phyloP scores from a whole-genome alignment of 2,888 invertebrate species.

The Cenopis cana region DNA sequence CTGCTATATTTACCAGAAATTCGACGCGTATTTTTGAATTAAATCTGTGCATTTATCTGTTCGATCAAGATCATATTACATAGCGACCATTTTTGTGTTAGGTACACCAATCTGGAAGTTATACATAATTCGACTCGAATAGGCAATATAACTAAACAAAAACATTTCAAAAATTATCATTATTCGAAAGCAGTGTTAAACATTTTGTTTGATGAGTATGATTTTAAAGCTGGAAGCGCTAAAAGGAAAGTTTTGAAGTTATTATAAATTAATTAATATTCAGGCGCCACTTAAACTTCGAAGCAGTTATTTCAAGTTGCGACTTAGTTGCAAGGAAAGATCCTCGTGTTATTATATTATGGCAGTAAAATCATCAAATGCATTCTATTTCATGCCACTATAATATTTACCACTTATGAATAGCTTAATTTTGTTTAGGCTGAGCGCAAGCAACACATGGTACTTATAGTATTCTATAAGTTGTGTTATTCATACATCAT shows the following conservation, averaged over 20 bases:
- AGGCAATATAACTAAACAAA: background rate
- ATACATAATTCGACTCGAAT: too few relatives aligned
- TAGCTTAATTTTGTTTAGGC: background rate
- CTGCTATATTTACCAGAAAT: too few relatives aligned
- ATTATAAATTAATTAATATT: constrained; percentile 38
- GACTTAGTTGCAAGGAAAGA: constrained; percentile 4
- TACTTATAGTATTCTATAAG: background rate
- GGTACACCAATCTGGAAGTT: background rate
- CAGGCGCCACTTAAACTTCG: constrained; percentile 22
- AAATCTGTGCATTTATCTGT: too few relatives aligned
- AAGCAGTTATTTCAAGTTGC: constrained; percentile 8
- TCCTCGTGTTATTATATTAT: background rate
- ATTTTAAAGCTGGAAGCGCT: constrained; percentile 9
- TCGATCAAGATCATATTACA: too few relatives aligned
- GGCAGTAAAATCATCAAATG: too few relatives aligned
- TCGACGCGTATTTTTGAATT: too few relatives aligned
- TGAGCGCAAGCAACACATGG: background rate
- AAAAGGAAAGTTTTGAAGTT: constrained; percentile 38
- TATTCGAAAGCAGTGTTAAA: background rate
- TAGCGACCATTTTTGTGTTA: too few relatives aligned
- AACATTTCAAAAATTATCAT: background rate
- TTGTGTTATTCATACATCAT: background rate
- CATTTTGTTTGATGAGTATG: background rate
- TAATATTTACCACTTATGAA: background rate
- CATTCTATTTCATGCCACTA: background rate